Evolutionary conservation across 2,888 invertebrate species (phyloP).

Genomic region (Brenthis ino): DNA sequence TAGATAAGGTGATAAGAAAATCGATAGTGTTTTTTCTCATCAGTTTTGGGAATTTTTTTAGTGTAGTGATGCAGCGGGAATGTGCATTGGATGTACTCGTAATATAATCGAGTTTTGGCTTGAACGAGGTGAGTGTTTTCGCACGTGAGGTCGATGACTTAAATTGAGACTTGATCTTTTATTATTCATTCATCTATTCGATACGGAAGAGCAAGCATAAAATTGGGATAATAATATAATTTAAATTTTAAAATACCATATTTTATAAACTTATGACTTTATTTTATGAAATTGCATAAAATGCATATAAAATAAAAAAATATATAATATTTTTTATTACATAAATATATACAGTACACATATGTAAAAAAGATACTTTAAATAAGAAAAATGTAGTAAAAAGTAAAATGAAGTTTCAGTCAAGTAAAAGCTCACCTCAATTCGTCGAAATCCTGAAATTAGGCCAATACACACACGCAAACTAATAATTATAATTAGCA

Average conservation of each 20-base stretch:
- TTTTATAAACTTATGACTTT: too few species aligned
- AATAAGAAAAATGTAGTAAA: too few species aligned
- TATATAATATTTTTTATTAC: too few species aligned
- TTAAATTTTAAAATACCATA: neutral
- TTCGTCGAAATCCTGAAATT: slow-evolving; percentile 15
- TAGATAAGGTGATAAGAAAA: slow-evolving; percentile 61
- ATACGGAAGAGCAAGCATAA: slow-evolving; percentile 10
- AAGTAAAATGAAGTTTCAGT: neutral
- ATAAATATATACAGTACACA: too few species aligned
- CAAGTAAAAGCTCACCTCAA: slow-evolving; percentile 2
- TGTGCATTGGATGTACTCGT: slow-evolving; percentile 54
- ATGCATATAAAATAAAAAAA: too few species aligned
- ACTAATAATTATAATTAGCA: slow-evolving; percentile 24
- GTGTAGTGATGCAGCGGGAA: slow-evolving; percentile 67
- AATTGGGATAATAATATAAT: neutral
- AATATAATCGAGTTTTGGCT: slow-evolving; percentile 62
- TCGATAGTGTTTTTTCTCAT: slow-evolving; percentile 55
- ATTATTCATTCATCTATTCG: slow-evolving; percentile 19
- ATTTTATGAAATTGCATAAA: too few species aligned
- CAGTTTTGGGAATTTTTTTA: slow-evolving; percentile 48
- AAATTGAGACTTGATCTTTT: slow-evolving; percentile 12
- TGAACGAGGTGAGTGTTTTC: slow-evolving; percentile 68
- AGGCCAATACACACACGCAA: slow-evolving; percentile 15
- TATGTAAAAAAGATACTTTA: too few species aligned
- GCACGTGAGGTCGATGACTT: slow-evolving; percentile 56